A percentile compares a stretch with the other conserved stretches of the same genome.
phyloP scores from a whole-genome alignment of 1,140 invertebrate species.

The Hyles vespertilio region DNA sequence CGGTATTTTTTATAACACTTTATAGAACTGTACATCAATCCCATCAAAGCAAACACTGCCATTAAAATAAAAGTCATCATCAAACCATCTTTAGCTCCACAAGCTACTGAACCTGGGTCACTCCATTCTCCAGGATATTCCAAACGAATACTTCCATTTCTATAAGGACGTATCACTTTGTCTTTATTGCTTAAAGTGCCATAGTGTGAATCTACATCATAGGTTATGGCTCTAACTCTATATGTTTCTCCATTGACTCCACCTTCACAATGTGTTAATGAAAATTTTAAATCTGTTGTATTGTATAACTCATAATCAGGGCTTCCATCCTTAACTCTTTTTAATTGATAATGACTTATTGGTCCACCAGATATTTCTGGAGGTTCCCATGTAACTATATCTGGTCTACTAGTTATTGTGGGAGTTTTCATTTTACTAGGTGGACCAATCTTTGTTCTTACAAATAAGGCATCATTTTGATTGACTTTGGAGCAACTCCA shows the following conservation, averaged over 20 bases:
- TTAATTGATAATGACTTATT: constrained; percentile 77
- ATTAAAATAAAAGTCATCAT: constrained; percentile 53
- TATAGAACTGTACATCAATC: constrained; percentile 45
- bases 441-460: constrained; percentile 78
- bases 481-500: constrained; percentile 72
- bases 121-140: constrained; percentile 71
- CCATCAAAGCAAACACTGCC: constrained; percentile 46
- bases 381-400: constrained; percentile 58
- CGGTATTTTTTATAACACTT: constrained; percentile 60
- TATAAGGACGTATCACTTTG: constrained; percentile 36
- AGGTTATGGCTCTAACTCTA: constrained; percentile 65
- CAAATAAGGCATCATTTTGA: constrained; percentile 57
- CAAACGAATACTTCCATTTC: constrained; percentile 20
- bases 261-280: constrained; percentile 48
- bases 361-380: constrained; percentile 80
- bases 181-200: constrained; percentile 40
- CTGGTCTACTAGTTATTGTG: constrained; percentile 55
- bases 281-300: constrained; percentile 44
- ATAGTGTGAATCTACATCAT: constrained; percentile 56
- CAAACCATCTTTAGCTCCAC: constrained; percentile 43
- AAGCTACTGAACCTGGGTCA: constrained; percentile 45
- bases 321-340: constrained; percentile 56
- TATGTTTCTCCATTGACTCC: constrained; percentile 48
- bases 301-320: constrained; percentile 49
- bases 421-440: constrained; percentile 76